Conservation (phyloP, 30 jellyfish, hydroid and myxozoan genomes). For the Sanderia malayensis region DNA sequence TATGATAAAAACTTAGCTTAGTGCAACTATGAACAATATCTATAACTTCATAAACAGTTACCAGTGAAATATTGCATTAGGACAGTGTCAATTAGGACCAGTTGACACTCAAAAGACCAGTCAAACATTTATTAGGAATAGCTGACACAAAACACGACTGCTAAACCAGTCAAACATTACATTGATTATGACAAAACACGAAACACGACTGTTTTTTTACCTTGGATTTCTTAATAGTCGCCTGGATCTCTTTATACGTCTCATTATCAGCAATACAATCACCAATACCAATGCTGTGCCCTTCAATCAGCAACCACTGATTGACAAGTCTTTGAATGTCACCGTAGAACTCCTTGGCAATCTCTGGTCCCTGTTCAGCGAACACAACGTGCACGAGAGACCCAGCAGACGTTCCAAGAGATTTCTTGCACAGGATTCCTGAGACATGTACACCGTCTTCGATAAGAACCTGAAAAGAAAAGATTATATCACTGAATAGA, state of each 20-base stretch:
- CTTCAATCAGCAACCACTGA: constrained; percentile 85
- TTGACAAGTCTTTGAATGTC: constrained; percentile 89
- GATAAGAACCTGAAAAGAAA: constrained; percentile 79
- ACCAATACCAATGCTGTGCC: constrained; percentile 99
- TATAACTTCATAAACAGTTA: too few species aligned
- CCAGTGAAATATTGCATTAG: too few species aligned
- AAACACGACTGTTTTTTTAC: not conserved
- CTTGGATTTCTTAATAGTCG: constrained; percentile 85
- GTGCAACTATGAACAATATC: too few species aligned
- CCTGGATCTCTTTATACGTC: constrained; percentile 89
- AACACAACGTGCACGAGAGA: constrained; percentile 91
- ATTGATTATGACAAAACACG: too few species aligned
- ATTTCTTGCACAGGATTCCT: constrained; percentile 92
- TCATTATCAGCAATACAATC: constrained; percentile 99
- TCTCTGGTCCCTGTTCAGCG: constrained; percentile 94
- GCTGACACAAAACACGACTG: too few species aligned
- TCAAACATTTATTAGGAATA: too few species aligned
- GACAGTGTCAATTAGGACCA: too few species aligned
- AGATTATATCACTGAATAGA: too few species aligned
- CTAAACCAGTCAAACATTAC: too few species aligned
- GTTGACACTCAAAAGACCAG: too few species aligned
- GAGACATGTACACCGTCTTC: constrained; percentile 92
- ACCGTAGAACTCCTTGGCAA: constrained; percentile 91
- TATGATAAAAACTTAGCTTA: too few species aligned
- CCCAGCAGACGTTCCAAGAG: constrained; percentile 98